These are phyloP conservation scores for Bombylius discolor DNA, from an alignment of 2,888 invertebrate genomes.

Conservation along the genomic window DNA sequence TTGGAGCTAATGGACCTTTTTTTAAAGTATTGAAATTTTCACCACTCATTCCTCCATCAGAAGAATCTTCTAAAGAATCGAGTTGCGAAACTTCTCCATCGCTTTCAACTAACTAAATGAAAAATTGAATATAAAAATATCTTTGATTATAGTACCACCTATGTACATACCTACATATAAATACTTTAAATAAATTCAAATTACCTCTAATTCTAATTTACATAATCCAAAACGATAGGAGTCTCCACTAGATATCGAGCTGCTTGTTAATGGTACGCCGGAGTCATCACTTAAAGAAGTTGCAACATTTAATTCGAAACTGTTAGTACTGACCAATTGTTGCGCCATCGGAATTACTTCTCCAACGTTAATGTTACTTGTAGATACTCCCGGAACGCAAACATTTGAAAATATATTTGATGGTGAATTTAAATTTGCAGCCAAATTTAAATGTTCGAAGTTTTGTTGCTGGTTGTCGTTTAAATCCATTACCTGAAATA, in stretches of 20 bases:
- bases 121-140: neutral
- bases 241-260: conserved; percentile 36
- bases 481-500: no score
- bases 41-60: conserved; percentile 63
- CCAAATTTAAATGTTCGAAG: neutral
- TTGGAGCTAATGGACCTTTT: conserved; percentile 58
- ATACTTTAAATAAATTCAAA: neutral
- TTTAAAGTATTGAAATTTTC: conserved; percentile 73
- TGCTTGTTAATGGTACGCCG: conserved; percentile 34
- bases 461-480: neutral
- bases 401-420: neutral
- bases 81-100: conserved; percentile 71
- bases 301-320: conserved; percentile 34
- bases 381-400: neutral
- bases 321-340: conserved; percentile 33
- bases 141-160: no score
- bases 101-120: conserved; percentile 59
- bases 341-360: conserved; percentile 12
- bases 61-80: conserved; percentile 59
- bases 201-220: conserved; percentile 35
- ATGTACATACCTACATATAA: neutral
- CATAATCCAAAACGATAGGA: conserved; percentile 35
- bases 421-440: neutral
- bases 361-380: neutral
- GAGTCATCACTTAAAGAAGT: conserved; percentile 36